These are phyloP conservation scores for Tetragonisca angustula DNA, from an alignment of 2,888 invertebrate species.

Conservation along the genomic window DNA sequence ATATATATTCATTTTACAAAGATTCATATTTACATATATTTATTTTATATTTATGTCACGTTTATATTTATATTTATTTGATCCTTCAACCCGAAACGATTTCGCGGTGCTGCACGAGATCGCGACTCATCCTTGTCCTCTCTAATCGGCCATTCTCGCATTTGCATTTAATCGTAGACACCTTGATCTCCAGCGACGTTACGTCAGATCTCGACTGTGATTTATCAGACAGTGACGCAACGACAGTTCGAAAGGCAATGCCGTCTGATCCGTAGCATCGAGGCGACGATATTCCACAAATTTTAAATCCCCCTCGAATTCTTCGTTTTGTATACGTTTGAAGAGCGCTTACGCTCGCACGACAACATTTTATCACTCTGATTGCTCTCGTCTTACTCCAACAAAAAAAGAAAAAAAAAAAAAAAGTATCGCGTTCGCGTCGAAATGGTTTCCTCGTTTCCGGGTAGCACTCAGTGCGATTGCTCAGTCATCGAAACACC, in stretches of 20 bases:
- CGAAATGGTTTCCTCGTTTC: background rate
- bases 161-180: conserved; percentile 36
- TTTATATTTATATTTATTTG: background rate
- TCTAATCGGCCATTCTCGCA: conserved; percentile 16
- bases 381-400: too few relatives aligned
- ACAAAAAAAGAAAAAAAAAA: too few relatives aligned
- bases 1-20: too few relatives aligned
- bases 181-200: conserved; percentile 23
- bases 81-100: background rate
- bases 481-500: conserved; percentile 54
- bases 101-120: background rate
- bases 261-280: background rate
- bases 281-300: background rate
- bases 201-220: conserved; percentile 14
- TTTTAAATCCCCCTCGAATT: background rate
- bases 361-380: too few relatives aligned
- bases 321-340: background rate
- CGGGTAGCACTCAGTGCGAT: conserved; percentile 65
- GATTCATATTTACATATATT: too few relatives aligned
- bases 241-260: conserved; percentile 12
- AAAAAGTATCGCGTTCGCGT: too few relatives aligned
- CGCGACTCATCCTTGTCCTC: conserved; percentile 13
- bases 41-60: too few relatives aligned
- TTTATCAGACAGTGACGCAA: conserved; percentile 24
- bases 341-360: too few relatives aligned